phyloP scores from a whole-genome alignment of 2,888 invertebrate genomes.

The Phengaris alcon region DNA sequence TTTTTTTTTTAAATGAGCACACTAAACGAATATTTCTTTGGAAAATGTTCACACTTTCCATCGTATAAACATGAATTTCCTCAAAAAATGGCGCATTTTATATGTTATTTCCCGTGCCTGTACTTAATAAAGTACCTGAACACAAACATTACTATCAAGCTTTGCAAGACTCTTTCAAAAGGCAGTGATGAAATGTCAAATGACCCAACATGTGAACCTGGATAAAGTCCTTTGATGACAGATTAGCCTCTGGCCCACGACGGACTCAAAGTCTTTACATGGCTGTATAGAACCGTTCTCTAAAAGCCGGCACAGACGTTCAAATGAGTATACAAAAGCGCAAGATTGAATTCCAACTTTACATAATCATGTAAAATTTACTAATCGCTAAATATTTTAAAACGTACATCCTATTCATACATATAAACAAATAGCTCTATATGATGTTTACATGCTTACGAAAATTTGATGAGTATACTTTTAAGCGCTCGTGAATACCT shows the following conservation, averaged over 20 bases:
- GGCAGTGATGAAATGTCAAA: background rate
- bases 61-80: no score
- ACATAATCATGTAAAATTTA: no score
- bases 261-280: background rate
- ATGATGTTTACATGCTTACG: no score
- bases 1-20: no score
- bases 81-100: background rate
- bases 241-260: background rate
- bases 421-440: no score
- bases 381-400: no score
- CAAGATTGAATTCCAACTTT: no score
- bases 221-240: background rate
- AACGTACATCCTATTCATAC: no score
- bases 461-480: no score
- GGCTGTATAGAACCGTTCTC: background rate
- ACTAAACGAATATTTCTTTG: no score
- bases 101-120: background rate
- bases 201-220: background rate
- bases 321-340: background rate
- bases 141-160: background rate
- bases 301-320: background rate
- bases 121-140: background rate
- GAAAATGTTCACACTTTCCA: no score
- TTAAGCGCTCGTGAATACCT: no score
- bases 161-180: background rate